These are phyloP conservation scores for Meganola albula DNA, from an alignment of 2,888 invertebrate genomes.

Conservation along the genomic window DNA sequence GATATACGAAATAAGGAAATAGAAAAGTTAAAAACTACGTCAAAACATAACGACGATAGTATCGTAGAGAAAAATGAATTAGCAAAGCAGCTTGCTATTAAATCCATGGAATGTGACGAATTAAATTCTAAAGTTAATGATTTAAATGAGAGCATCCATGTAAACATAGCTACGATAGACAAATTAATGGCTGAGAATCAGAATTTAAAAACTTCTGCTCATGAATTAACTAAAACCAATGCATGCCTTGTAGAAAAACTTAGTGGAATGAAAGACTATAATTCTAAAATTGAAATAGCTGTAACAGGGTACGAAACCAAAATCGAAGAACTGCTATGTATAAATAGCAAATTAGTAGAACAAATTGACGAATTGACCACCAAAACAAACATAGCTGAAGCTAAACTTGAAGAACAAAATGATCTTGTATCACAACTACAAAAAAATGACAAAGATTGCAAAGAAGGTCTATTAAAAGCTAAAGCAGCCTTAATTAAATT, in stretches of 20 bases:
- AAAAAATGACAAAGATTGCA: slow-evolving; percentile 27
- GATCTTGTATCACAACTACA: slow-evolving; percentile 32
- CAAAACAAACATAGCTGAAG: slow-evolving; percentile 33
- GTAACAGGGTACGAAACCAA: slow-evolving; percentile 22
- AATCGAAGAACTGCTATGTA: slow-evolving; percentile 23
- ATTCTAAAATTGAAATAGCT: slow-evolving; percentile 24
- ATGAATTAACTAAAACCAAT: no score
- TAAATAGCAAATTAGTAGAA: slow-evolving; percentile 27
- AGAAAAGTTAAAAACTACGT: slow-evolving; percentile 34
- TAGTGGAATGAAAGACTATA: slow-evolving; percentile 31
- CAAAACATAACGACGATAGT: slow-evolving; percentile 18
- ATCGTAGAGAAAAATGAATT: slow-evolving; percentile 16
- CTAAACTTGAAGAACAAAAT: slow-evolving; percentile 34
- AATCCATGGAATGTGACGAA: slow-evolving; percentile 33
- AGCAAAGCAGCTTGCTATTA: slow-evolving; percentile 30
- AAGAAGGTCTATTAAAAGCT: slow-evolving; percentile 34
- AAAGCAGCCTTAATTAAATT: slow-evolving; percentile 35
- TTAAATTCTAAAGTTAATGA: slow-evolving; percentile 9
- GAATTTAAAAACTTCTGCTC: slow-evolving; percentile 26
- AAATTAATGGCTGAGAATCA: slow-evolving; percentile 36
- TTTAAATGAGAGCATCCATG: slow-evolving; percentile 31
- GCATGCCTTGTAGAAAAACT: slow-evolving; percentile 35
- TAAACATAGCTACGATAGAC: slow-evolving; percentile 35
- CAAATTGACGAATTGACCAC: slow-evolving; percentile 28
- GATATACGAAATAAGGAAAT: slow-evolving; percentile 49